These are phyloP conservation scores for Araneus ventricosus DNA, from an alignment of 1,140 invertebrate genomes.

Conservation along the genomic window DNA sequence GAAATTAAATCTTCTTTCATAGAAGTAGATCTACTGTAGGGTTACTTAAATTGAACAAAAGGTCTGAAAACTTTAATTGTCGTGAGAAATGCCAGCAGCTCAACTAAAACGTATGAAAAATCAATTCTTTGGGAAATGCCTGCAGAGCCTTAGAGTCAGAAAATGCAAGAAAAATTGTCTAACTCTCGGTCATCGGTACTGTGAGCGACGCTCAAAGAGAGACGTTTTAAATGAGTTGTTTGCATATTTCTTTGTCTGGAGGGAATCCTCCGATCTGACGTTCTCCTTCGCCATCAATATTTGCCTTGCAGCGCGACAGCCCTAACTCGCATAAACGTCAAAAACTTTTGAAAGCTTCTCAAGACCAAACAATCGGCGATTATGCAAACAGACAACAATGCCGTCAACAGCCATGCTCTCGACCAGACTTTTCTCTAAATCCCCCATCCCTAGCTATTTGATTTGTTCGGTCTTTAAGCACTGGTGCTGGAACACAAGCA, in stretches of 20 bases:
- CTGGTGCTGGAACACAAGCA: too few relatives aligned
- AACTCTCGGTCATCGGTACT: not conserved
- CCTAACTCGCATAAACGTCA: not conserved
- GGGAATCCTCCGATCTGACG: not conserved
- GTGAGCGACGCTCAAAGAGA: not conserved
- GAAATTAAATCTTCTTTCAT: too few relatives aligned
- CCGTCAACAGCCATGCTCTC: not conserved
- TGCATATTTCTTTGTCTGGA: not conserved
- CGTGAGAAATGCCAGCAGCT: not conserved
- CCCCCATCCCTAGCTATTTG: slow-evolving; percentile 4
- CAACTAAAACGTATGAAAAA: not conserved
- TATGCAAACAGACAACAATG: not conserved
- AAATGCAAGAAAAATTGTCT: not conserved
- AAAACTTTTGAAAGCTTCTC: not conserved
- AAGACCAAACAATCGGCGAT: slow-evolving; percentile 28
- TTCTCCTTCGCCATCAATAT: slow-evolving; percentile 3
- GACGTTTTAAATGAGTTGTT: not conserved
- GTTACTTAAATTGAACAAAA: not conserved
- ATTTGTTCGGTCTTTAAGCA: slow-evolving; percentile 24
- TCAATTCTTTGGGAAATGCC: not conserved
- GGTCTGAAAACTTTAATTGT: not conserved
- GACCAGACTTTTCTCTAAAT: not conserved
- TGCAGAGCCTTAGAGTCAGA: not conserved
- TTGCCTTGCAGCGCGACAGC: not conserved
- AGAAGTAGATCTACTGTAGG: too few relatives aligned